Percentiles rank a stretch among this genome's conserved stretches.
Conservation (phyloP, 1,140 invertebrate genomes). For the Polypedilum pembai region DNA sequence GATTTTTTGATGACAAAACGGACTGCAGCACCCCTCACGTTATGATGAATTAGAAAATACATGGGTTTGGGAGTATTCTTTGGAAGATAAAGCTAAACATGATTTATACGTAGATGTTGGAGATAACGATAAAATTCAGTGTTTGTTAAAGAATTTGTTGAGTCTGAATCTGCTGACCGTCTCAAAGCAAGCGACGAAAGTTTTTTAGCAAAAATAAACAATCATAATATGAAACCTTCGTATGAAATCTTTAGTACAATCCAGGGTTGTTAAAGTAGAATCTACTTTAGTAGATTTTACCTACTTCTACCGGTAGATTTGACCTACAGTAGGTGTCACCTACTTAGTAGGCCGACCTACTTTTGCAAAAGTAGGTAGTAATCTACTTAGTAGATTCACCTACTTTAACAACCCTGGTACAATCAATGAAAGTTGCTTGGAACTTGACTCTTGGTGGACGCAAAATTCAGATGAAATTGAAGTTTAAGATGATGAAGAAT, state of each 20-base stretch:
- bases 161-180: constrained; percentile 69
- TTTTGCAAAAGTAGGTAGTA: too few species aligned
- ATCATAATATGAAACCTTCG: constrained; percentile 10
- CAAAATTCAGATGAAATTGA: constrained; percentile 35
- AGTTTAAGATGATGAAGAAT: constrained; percentile 37
- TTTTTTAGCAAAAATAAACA: constrained; percentile 53
- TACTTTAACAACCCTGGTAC: too few species aligned
- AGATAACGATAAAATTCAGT: constrained; percentile 81
- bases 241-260: constrained; percentile 35
- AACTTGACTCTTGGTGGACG: constrained; percentile 82
- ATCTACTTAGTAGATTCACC: too few species aligned
- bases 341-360: too few species aligned
- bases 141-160: constrained; percentile 83
- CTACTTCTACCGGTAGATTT: too few species aligned
- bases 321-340: too few species aligned
- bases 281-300: too few species aligned
- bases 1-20: constrained; percentile 94
- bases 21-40: constrained; percentile 80
- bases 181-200: constrained; percentile 44
- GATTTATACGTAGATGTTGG: constrained; percentile 81
- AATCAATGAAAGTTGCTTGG: constrained; percentile 86
- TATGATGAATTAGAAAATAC: constrained; percentile 91
- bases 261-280: too few species aligned
- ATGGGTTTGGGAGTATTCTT: constrained; percentile 92
- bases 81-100: constrained; percentile 67